phyloP scores from a whole-genome alignment of 2,797 vertebrate genomes.

The Sebastes minor region DNA sequence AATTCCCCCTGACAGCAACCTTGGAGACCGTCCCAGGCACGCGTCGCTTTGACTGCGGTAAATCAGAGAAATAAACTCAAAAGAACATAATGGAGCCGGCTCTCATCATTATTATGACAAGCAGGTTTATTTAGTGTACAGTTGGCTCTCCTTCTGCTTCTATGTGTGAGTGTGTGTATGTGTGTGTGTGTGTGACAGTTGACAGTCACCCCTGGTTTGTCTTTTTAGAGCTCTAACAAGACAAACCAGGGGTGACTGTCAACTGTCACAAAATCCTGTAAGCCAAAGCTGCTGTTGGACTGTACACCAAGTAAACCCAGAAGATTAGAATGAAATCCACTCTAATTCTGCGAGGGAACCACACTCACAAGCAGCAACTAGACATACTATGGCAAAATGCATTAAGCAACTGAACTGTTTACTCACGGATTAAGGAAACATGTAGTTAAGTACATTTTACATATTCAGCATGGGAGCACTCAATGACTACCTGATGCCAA shows the following conservation, averaged over 20 bases:
- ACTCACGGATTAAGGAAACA: background rate
- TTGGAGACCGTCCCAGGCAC: constrained; percentile 85
- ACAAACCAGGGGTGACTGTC: constrained; percentile 60
- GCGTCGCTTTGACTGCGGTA: constrained; percentile 73
- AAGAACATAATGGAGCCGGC: constrained; percentile 82
- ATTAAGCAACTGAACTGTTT: background rate
- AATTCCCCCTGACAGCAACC: constrained; percentile 89
- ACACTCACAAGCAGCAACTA: constrained; percentile 11
- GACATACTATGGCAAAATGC: background rate
- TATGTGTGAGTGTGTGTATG: background rate
- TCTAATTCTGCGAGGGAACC: constrained; percentile 1
- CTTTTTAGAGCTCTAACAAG: constrained; percentile 51
- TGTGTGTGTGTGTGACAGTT: background rate
- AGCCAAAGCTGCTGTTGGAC: constrained; percentile 35
- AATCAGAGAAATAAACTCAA: constrained; percentile 87
- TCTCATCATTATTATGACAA: constrained; percentile 77
- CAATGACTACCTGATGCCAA: background rate
- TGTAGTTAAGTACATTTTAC: background rate
- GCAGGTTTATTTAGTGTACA: constrained; percentile 77
- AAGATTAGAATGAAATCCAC: constrained; percentile 44
- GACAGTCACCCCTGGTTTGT: constrained; percentile 4
- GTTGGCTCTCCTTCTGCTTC: constrained; percentile 53
- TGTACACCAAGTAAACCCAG: constrained; percentile 35
- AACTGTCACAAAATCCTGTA: constrained; percentile 53
- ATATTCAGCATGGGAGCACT: background rate